A percentile compares a stretch with the other conserved stretches of the same genome.
Evolutionary conservation across 1,140 invertebrate genomes (phyloP).

Genomic region (Caligus rogercresseyi): DNA sequence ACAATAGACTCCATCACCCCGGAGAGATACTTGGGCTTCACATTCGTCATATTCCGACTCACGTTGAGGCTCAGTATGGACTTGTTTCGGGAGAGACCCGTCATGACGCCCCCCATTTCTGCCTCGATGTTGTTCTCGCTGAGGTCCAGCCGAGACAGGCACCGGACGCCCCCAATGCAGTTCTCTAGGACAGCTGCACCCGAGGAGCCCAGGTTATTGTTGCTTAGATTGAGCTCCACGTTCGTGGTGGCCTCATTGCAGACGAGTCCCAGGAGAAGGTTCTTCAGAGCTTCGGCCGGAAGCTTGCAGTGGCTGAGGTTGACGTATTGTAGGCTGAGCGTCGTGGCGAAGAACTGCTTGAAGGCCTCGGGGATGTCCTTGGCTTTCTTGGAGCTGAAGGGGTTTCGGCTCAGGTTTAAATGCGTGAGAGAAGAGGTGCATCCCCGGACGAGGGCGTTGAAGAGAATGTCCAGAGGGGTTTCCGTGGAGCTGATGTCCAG

Average conservation of each 20-base stretch:
- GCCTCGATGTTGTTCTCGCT: conserved; percentile 87
- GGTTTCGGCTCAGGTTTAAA: conserved; percentile 65
- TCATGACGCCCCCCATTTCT: conserved; percentile 64
- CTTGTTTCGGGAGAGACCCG: conserved; percentile 72
- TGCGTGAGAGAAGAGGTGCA: conserved; percentile 70
- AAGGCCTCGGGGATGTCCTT: conserved; percentile 78
- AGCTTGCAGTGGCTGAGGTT: conserved; percentile 76
- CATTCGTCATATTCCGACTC: conserved; percentile 51
- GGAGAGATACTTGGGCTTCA: conserved; percentile 60
- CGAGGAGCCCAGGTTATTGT: conserved; percentile 58
- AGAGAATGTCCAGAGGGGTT: conserved; percentile 73
- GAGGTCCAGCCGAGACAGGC: conserved; percentile 68
- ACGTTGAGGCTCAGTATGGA: conserved; percentile 65
- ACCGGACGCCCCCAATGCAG: conserved; percentile 72
- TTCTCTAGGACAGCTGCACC: conserved; percentile 78
- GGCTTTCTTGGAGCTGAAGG: conserved; percentile 65
- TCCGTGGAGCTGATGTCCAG: conserved; percentile 81
- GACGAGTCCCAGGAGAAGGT: conserved; percentile 67
- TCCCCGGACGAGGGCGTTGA: conserved; percentile 70
- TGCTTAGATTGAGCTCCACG: conserved; percentile 66
- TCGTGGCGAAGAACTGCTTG: conserved; percentile 85
- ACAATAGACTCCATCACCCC: conserved; percentile 61
- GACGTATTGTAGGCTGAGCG: conserved; percentile 62
- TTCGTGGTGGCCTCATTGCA: conserved; percentile 77
- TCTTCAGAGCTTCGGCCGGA: conserved; percentile 76